A percentile compares a stretch with the other conserved stretches of the same genome.
Conservation (phyloP, 2,888 invertebrate genomes). For the Taphrorychus bicolor region DNA sequence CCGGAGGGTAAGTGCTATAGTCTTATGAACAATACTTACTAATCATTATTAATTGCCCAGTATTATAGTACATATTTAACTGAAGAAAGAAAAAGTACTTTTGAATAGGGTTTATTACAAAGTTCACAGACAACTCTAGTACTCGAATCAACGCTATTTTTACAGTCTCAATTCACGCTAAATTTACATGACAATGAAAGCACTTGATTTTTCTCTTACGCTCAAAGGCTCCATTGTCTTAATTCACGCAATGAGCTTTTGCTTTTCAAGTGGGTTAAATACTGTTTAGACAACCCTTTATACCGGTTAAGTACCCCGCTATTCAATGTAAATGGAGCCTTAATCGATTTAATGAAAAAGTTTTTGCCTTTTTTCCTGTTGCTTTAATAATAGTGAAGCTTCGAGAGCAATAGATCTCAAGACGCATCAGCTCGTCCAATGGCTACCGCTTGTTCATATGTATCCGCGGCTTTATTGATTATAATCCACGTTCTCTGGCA, state of each 20-base stretch:
- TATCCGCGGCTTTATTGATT: constrained; percentile 25
- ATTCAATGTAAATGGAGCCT: constrained; percentile 1
- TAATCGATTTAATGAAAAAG: background rate
- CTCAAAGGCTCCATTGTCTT: constrained; percentile 23
- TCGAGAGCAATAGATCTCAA: background rate
- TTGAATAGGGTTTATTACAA: too few species aligned
- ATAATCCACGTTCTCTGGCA: constrained; percentile 26
- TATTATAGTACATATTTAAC: background rate
- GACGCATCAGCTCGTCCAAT: background rate
- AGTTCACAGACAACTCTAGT: constrained; percentile 1
- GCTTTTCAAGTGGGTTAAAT: constrained; percentile 5
- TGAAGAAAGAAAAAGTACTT: too few species aligned
- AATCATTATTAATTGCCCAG: constrained; percentile 4
- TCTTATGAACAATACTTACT: background rate
- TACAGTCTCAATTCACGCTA: background rate
- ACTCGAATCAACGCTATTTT: background rate
- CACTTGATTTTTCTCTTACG: constrained; percentile 10
- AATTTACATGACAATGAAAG: constrained; percentile 28
- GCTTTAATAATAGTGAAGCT: background rate
- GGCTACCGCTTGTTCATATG: background rate
- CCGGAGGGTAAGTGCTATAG: constrained; percentile 34
- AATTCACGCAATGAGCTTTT: constrained; percentile 7
- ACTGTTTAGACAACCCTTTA: background rate
- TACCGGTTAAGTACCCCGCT: background rate
- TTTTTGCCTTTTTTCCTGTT: background rate